Conservation (phyloP, 2,113 vertebrate species). For the Datnioides undecimradiatus region DNA sequence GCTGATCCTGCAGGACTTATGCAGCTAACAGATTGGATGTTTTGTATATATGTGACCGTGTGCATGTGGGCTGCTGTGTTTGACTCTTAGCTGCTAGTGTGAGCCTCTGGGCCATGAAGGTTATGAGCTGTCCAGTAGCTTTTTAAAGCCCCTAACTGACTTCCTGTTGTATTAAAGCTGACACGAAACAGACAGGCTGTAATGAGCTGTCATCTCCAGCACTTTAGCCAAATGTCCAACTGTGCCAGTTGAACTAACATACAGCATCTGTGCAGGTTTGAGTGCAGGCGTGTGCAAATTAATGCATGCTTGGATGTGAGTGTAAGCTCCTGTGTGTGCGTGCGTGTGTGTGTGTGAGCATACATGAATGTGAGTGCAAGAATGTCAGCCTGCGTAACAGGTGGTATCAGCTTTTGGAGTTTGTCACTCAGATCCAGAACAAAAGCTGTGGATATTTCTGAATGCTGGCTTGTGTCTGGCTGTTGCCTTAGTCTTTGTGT, state of each 20-base stretch:
- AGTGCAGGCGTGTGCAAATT: background rate
- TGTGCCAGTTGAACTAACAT: slow-evolving; percentile 1
- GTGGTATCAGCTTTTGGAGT: slow-evolving; percentile 64
- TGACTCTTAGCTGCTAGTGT: slow-evolving; percentile 8
- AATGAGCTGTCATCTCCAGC: slow-evolving; percentile 65
- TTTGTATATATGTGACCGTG: background rate
- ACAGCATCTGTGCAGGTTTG: slow-evolving; percentile 21
- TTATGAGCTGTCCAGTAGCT: slow-evolving; percentile 46
- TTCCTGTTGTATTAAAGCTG: slow-evolving; percentile 64
- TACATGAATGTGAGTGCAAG: slow-evolving; percentile 7
- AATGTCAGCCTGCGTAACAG: slow-evolving; percentile 71
- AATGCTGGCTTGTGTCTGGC: slow-evolving; percentile 53
- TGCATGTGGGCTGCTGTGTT: background rate
- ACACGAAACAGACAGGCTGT: slow-evolving; percentile 51
- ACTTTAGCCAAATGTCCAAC: slow-evolving; percentile 49
- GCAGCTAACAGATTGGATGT: background rate
- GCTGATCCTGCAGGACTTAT: background rate
- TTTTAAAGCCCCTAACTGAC: slow-evolving; percentile 49
- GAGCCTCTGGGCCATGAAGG: slow-evolving; percentile 17
- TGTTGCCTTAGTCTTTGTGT: slow-evolving; percentile 29
- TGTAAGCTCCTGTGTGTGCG: slow-evolving; percentile 16
- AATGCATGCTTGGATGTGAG: slow-evolving; percentile 1
- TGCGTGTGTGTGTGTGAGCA: background rate
- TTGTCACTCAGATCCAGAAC: slow-evolving; percentile 51
- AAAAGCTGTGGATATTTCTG: slow-evolving; percentile 65